Base-by-base conservation (phyloP, 2,113 vertebrate species). In the Oceanodroma tethys region DNA sequence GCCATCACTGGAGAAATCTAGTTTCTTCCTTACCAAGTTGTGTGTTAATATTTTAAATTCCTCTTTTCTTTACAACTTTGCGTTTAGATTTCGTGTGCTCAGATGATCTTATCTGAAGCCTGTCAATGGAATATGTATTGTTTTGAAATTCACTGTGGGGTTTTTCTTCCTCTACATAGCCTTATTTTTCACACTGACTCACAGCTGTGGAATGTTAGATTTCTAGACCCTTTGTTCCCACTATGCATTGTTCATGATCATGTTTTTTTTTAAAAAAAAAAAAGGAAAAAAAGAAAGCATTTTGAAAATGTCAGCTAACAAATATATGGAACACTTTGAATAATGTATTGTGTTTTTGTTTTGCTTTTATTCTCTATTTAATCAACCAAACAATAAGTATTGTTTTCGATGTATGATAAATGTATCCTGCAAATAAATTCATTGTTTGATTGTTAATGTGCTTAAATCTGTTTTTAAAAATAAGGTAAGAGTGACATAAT, bases 341-440 rank as follows among this genome's bases (percentile, higher is more conserved):
- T 96, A 88, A 96, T 71, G 90, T 86, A 91, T 96, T 94, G 86
- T 95, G 70, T 3, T 59, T 95, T 94, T 97, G 94, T 87, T 96
- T 92, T 95, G 63, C 11, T 20, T 79, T 95, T 94, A 91, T 89
- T 36, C 75, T 92, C 67, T 86, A 67, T 88, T 93, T 96, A 92
- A 97, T 95, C 90, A 95, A 88, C 62, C 50, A 92, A 91, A 97
- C 96, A 97, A 95, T 97, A 92, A 95, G 80, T 94, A 96, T 96
- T 97, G 97, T 97, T 96, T 97, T 89, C 72, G 84, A 30, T 91
- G 94, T 96, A 40, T 88, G 63, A 88, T 93, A 95, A 92, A 93
- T 95, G 93, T 95, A 93, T 96, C 83, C 91, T 97, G 91, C 80
- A 93, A 97, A 97, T 97, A 96, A 95, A 97, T 92, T 83, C 75